Evolutionary conservation across 2,113 vertebrate species (phyloP).

Genomic region (Amphilophus citrinellus): DNA sequence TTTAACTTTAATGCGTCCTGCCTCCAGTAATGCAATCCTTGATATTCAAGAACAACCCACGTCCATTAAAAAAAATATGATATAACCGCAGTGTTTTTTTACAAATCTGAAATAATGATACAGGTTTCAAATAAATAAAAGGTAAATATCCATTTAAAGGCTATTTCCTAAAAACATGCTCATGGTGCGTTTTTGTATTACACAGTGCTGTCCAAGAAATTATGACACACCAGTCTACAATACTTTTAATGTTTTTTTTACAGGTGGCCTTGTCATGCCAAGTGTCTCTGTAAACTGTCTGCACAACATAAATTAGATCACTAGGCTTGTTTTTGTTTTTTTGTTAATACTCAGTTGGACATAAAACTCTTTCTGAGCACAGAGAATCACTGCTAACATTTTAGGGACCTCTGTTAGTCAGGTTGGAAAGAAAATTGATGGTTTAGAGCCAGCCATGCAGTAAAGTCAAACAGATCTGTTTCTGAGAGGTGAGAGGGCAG

Average conservation of each 20-base stretch:
- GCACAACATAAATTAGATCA: neutral
- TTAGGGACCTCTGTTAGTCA: constrained; percentile 28
- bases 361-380: constrained; percentile 11
- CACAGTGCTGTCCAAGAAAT: neutral
- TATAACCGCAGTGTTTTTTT: constrained; percentile 29
- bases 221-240: neutral
- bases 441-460: constrained; percentile 30
- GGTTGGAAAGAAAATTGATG: constrained; percentile 48
- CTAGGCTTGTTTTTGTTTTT: neutral
- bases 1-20: constrained; percentile 28
- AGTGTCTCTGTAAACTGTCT: neutral
- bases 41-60: constrained; percentile 24
- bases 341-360: neutral
- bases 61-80: neutral
- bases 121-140: constrained; percentile 32
- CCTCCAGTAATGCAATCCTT: constrained; percentile 50
- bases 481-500: constrained; percentile 41
- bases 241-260: constrained; percentile 3
- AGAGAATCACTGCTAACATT: constrained; percentile 20
- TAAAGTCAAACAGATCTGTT: constrained; percentile 50
- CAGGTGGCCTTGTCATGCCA: neutral
- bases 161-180: neutral
- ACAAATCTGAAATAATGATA: constrained; percentile 11
- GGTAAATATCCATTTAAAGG: neutral
- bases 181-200: neutral